phyloP scores from a whole-genome alignment of 2,113 vertebrate species.

The Hylia prasina region DNA sequence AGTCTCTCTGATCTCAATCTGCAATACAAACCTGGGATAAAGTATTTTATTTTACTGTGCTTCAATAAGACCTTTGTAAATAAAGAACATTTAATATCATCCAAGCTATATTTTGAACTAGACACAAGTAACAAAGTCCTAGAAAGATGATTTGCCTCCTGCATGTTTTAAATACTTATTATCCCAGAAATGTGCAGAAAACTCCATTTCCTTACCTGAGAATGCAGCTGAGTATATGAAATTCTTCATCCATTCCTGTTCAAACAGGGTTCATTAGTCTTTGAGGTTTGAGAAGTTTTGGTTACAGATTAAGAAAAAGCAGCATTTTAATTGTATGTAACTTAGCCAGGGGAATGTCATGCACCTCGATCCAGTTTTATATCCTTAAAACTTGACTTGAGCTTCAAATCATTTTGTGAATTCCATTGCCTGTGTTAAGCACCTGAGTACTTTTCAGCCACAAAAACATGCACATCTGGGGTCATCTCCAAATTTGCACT shows the following conservation, averaged over 20 bases:
- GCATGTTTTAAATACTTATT: background rate
- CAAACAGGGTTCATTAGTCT: background rate
- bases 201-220: accelerated
- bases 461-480: background rate
- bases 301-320: background rate
- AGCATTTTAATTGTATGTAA: background rate
- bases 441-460: accelerated
- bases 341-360: background rate
- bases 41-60: background rate
- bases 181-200: background rate
- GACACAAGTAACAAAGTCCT: background rate
- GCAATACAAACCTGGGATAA: background rate
- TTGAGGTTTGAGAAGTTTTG: accelerated
- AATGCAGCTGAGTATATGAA: background rate
- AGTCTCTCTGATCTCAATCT: background rate
- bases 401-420: background rate
- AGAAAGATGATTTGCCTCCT: background rate
- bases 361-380: background rate
- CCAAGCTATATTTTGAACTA: background rate
- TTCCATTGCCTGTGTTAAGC: background rate
- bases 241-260: background rate
- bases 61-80: background rate
- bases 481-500: background rate
- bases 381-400: background rate
- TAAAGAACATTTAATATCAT: background rate